Conservation (phyloP, 2,113 vertebrate genomes). For the Hyperoodon ampullatus region DNA sequence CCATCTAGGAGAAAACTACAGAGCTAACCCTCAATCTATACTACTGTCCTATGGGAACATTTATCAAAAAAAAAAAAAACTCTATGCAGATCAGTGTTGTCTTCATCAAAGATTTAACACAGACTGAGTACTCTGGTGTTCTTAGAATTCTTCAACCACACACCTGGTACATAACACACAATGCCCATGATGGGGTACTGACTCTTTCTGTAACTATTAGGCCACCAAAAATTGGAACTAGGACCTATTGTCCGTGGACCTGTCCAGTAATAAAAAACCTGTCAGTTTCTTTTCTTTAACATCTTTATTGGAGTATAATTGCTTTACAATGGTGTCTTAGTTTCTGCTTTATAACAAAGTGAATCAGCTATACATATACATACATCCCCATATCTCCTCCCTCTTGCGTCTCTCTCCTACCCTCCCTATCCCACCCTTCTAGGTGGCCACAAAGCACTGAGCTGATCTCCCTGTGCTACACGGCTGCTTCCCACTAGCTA, state of each 20-base stretch:
- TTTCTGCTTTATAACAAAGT: no score
- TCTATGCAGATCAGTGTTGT: neutral
- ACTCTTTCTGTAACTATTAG: neutral
- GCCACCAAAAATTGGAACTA: neutral
- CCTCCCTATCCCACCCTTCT: no score
- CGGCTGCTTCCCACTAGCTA: no score
- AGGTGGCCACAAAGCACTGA: no score
- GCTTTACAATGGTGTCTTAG: no score
- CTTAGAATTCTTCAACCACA: neutral
- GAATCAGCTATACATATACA: no score
- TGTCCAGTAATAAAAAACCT: neutral
- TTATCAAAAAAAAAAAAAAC: neutral
- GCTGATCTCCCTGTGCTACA: no score
- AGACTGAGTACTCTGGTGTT: neutral
- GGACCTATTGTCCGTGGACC: neutral
- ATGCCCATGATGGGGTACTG: neutral
- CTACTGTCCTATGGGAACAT: neutral
- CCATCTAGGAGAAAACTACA: neutral
- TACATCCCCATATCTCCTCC: no score
- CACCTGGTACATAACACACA: fast-evolving
- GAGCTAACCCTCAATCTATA: neutral
- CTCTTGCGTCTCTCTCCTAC: no score
- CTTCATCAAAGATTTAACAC: neutral
- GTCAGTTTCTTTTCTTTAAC: neutral
- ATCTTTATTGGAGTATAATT: no score